A percentile compares a stretch with the other conserved stretches of the same genome.
Evolutionary conservation across 2,888 invertebrate genomes (phyloP).

Genomic region (Drosophila parthenogenetica): DNA sequence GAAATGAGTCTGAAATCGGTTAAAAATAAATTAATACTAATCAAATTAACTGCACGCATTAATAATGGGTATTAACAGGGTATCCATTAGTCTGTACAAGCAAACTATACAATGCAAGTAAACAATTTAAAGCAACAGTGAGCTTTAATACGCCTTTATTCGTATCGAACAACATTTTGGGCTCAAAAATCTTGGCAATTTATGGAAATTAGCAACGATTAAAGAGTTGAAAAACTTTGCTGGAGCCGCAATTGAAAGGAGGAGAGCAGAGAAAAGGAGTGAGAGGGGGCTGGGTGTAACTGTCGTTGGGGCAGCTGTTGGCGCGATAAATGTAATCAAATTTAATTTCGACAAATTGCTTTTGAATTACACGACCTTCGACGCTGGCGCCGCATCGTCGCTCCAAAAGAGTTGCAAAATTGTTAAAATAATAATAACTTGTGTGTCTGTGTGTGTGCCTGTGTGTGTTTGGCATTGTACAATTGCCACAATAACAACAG

Average conservation of each 20-base stretch:
- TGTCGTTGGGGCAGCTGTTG: slow-evolving; percentile 46
- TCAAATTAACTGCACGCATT: neutral
- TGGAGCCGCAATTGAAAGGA: slow-evolving; percentile 8
- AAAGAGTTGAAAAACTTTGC: slow-evolving; percentile 56
- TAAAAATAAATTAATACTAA: neutral
- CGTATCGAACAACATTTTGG: slow-evolving; percentile 43
- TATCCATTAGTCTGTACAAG: neutral
- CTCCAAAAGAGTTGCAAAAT: slow-evolving; percentile 66
- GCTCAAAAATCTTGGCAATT: slow-evolving; percentile 47
- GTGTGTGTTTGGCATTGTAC: slow-evolving; percentile 21
- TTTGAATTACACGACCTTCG: slow-evolving; percentile 78
- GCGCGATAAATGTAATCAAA: slow-evolving; percentile 79
- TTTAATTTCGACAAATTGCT: slow-evolving; percentile 81
- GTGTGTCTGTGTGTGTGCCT: slow-evolving; percentile 20
- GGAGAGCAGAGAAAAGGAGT: no score
- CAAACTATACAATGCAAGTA: no score
- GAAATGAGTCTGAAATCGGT: neutral
- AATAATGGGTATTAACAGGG: neutral
- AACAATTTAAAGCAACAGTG: slow-evolving; percentile 6
- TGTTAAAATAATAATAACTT: slow-evolving; percentile 79
- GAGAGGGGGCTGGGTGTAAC: neutral
- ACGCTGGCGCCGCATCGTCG: slow-evolving; percentile 55
- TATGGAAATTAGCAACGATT: slow-evolving; percentile 64
- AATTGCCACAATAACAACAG: slow-evolving; percentile 66
- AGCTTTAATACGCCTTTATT: slow-evolving; percentile 23